These are phyloP conservation scores for Epinotia bilunana DNA, from an alignment of 2,888 invertebrate species.

Conservation along the genomic window DNA sequence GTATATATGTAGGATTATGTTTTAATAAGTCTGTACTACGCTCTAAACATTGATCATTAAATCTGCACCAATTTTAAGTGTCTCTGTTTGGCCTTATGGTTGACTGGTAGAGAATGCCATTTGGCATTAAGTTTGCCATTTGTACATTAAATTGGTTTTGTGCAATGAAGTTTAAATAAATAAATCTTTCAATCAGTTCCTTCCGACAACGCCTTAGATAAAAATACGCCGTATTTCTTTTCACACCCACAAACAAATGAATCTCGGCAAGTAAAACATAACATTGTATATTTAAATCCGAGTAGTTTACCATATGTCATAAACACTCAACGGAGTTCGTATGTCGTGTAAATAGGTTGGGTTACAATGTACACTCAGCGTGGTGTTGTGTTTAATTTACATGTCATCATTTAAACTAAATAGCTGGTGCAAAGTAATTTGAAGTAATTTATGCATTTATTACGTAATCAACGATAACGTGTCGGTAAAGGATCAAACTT, in stretches of 20 bases:
- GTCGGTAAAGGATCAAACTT: constrained; percentile 7
- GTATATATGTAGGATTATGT: too few relatives aligned
- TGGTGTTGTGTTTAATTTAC: constrained; percentile 13
- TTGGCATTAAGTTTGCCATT: too few relatives aligned
- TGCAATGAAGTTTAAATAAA: too few relatives aligned
- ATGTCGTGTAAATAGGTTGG: background rate
- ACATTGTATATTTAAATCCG: constrained; percentile 2
- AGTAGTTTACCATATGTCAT: constrained; percentile 22
- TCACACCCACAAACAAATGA: background rate
- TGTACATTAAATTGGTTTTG: too few relatives aligned
- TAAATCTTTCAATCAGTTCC: too few relatives aligned
- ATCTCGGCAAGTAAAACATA: background rate
- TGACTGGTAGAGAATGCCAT: too few relatives aligned
- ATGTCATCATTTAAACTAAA: constrained; percentile 29
- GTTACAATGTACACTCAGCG: constrained; percentile 9
- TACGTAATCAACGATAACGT: constrained; percentile 18
- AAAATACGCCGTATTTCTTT: too few relatives aligned
- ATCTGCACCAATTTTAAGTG: too few relatives aligned
- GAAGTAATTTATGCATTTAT: constrained; percentile 1
- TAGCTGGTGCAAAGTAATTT: constrained; percentile 14
- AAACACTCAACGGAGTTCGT: background rate
- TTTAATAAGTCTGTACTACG: too few relatives aligned
- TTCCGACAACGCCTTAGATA: too few relatives aligned
- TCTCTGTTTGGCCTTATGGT: too few relatives aligned
- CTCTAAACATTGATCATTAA: too few relatives aligned